A percentile compares a stretch with the other conserved stretches of the same genome.
These are phyloP conservation scores for Ailurus styani DNA, from an alignment of 2,113 vertebrate species.

Conservation along the genomic window DNA sequence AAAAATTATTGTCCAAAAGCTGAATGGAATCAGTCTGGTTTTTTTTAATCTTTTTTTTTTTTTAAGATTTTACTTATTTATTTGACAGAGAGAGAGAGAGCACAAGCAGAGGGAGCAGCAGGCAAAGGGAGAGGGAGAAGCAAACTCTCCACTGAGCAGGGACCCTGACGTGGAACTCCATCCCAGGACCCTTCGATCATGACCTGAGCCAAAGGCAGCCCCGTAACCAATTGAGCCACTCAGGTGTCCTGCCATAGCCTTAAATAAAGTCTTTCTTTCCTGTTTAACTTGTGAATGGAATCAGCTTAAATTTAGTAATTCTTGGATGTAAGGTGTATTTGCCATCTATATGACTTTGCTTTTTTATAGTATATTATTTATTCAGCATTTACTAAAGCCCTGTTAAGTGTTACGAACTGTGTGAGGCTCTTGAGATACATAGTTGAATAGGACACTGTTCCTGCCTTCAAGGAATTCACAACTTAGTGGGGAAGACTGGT, in stretches of 20 bases:
- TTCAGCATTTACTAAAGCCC: neutral
- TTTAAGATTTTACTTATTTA: too few species aligned
- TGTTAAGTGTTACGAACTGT: neutral
- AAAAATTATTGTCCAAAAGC: neutral
- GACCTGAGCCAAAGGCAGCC: too few species aligned
- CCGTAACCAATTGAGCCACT: too few species aligned
- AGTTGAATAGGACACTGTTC: neutral
- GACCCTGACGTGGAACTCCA: too few species aligned
- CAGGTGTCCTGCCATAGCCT: too few species aligned
- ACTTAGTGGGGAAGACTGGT: neutral
- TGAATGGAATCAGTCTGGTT: neutral
- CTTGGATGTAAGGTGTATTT: neutral
- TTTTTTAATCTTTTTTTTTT: too few species aligned
- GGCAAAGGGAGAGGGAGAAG: too few species aligned
- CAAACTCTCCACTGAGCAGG: too few species aligned
- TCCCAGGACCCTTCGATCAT: too few species aligned
- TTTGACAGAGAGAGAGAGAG: too few species aligned
- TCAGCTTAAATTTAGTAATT: conserved; percentile 22
- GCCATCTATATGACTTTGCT: neutral
- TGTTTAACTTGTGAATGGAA: neutral
- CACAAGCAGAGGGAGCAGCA: too few species aligned
- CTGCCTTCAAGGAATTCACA: neutral
- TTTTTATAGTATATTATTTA: neutral
- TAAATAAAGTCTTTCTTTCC: too few species aligned
- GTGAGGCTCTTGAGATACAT: neutral